These are phyloP conservation scores for Lithophane socia DNA, from an alignment of 2,888 invertebrate species.

Conservation along the genomic window DNA sequence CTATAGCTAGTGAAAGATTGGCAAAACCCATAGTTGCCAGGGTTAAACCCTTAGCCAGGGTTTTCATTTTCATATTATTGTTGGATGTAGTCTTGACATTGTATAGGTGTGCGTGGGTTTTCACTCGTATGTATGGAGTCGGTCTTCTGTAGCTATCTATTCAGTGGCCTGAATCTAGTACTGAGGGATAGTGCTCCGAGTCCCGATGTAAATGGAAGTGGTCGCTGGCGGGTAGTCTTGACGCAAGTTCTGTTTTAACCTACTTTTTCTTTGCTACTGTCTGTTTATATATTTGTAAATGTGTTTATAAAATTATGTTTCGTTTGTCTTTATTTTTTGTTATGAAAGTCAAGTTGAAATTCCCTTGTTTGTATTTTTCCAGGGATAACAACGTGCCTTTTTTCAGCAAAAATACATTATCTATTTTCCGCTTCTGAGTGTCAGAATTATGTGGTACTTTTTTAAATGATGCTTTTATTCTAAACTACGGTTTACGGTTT, in stretches of 20 bases:
- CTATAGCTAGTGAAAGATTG: too few relatives aligned
- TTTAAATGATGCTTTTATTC: neutral
- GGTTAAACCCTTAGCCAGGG: too few relatives aligned
- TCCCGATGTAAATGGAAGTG: constrained; percentile 56
- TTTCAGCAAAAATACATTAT: neutral
- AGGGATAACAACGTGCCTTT: neutral
- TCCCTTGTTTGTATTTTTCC: neutral
- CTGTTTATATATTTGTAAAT: constrained; percentile 26
- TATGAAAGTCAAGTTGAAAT: neutral
- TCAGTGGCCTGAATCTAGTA: constrained; percentile 9
- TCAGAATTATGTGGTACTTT: neutral
- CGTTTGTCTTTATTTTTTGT: constrained; percentile 11
- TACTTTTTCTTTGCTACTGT: constrained; percentile 41
- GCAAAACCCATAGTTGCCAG: too few relatives aligned
- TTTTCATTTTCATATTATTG: too few relatives aligned
- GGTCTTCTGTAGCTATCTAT: constrained; percentile 10
- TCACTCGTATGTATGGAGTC: neutral
- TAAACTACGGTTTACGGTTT: too few relatives aligned
- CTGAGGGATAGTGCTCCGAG: constrained; percentile 56
- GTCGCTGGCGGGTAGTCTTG: constrained; percentile 51
- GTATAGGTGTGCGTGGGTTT: neutral
- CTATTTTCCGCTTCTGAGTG: neutral
- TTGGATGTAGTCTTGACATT: too few relatives aligned
- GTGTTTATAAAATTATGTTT: constrained; percentile 23
- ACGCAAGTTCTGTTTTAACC: constrained; percentile 58